Conservation (phyloP, 2,113 vertebrate genomes). For the Ascaphus truei region DNA sequence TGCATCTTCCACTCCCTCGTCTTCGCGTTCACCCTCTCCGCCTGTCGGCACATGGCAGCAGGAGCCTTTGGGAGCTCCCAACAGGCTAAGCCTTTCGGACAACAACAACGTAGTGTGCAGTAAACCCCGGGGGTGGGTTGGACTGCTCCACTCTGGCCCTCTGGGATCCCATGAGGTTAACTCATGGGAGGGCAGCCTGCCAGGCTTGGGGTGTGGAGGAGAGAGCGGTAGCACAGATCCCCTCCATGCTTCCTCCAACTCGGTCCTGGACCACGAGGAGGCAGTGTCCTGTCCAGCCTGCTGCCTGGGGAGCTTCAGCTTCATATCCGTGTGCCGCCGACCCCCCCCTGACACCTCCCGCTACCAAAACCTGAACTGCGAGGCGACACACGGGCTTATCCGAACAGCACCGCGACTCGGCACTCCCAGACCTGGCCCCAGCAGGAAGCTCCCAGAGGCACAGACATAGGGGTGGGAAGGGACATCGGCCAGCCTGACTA, state of each 20-base stretch:
- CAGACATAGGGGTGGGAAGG: conserved; percentile 61
- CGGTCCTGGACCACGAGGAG: conserved; percentile 73
- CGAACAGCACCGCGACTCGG: conserved; percentile 47
- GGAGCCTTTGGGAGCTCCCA: conserved; percentile 47
- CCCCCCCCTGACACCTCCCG: conserved; percentile 61
- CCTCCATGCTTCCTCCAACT: conserved; percentile 37
- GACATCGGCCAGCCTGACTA: too few relatives aligned
- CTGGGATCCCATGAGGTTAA: conserved; percentile 47
- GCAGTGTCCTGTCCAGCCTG: conserved; percentile 81
- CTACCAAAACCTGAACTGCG: conserved; percentile 81
- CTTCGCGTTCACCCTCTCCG: conserved; percentile 60
- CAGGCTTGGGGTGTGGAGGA: conserved; percentile 40
- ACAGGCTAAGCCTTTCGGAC: conserved; percentile 57
- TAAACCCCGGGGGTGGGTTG: conserved; percentile 66
- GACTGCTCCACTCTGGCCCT: conserved; percentile 41
- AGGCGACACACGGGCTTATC: conserved; percentile 67
- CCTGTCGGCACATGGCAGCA: conserved; percentile 42
- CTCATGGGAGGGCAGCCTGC: conserved; percentile 50
- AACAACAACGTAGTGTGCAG: conserved; percentile 70
- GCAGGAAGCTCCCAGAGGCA: conserved; percentile 78
- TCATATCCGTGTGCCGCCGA: conserved; percentile 77
- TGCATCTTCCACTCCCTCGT: conserved; percentile 62
- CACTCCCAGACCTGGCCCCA: conserved; percentile 51
- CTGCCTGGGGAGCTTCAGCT: conserved; percentile 77
- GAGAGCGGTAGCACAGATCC: conserved; percentile 46